Evolutionary conservation across 2,113 vertebrate species (phyloP).

Genomic region (Pholis gunnellus): DNA sequence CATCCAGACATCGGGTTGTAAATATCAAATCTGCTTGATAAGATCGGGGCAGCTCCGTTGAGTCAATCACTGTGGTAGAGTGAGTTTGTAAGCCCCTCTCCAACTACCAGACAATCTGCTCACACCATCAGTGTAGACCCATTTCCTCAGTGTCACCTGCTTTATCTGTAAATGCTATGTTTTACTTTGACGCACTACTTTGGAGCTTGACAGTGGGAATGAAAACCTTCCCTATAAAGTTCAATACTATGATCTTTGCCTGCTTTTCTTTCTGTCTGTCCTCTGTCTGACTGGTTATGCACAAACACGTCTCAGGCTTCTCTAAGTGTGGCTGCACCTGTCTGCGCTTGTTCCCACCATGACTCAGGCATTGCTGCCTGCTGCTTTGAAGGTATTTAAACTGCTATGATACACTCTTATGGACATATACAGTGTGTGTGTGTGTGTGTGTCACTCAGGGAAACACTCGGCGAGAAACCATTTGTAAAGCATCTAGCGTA

Average conservation of each 20-base stretch:
- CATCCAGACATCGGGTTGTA: slow-evolving; percentile 34
- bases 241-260: neutral
- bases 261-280: slow-evolving; percentile 9
- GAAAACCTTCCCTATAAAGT: neutral
- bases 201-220: neutral
- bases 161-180: neutral
- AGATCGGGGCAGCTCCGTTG: neutral
- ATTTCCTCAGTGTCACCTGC: neutral
- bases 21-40: slow-evolving; percentile 50
- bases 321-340: slow-evolving; percentile 40
- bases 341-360: slow-evolving; percentile 35
- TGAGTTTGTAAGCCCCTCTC: neutral
- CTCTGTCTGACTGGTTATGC: slow-evolving; percentile 19
- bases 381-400: slow-evolving; percentile 31
- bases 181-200: neutral
- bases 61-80: neutral
- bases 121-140: neutral
- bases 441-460: neutral
- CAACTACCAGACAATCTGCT: neutral
- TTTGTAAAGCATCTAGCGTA: neutral
- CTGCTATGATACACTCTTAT: slow-evolving; percentile 9
- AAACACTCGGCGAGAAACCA: neutral
- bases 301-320: slow-evolving; percentile 30
- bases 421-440: neutral
- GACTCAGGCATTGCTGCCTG: slow-evolving; percentile 6